Evolutionary conservation across 2,888 invertebrate species (phyloP).

Genomic region (Anorthoa munda): DNA sequence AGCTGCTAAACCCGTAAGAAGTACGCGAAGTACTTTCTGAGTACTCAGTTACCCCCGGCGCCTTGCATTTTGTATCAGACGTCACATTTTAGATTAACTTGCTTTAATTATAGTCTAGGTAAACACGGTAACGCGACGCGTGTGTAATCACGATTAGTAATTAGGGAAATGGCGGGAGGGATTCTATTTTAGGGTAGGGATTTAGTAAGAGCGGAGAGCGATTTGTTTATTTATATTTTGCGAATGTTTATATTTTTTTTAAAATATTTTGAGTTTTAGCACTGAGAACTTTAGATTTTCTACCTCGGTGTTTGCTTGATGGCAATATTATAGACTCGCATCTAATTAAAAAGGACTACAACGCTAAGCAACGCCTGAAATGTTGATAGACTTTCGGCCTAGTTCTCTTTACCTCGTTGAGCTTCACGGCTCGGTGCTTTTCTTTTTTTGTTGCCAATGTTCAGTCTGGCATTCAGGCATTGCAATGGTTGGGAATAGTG

Average conservation of each 20-base stretch:
- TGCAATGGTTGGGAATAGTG: too few relatives aligned
- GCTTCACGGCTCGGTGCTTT: too few relatives aligned
- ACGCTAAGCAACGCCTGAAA: too few relatives aligned
- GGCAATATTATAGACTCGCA: too few relatives aligned
- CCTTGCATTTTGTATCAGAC: constrained; percentile 88
- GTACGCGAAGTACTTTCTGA: constrained; percentile 50
- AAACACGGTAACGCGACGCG: constrained; percentile 81
- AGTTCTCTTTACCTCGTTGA: too few relatives aligned
- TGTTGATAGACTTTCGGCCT: too few relatives aligned
- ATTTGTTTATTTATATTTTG: neutral
- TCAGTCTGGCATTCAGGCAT: too few relatives aligned
- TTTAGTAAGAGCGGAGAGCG: constrained; percentile 47
- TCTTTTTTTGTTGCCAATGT: too few relatives aligned
- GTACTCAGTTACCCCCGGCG: constrained; percentile 59
- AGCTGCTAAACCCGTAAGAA: constrained; percentile 62
- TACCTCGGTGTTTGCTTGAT: too few relatives aligned
- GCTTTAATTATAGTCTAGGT: constrained; percentile 87
- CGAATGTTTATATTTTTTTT: neutral
- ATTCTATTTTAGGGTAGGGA: constrained; percentile 50
- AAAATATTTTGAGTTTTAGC: neutral
- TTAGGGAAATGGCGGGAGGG: constrained; percentile 78
- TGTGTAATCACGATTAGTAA: constrained; percentile 89
- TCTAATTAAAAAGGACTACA: too few relatives aligned
- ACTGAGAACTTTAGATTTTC: too few relatives aligned
- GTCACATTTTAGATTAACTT: constrained; percentile 86